Evolutionary conservation across 2,888 invertebrate genomes (phyloP).

Genomic region (Rapana venosa): DNA sequence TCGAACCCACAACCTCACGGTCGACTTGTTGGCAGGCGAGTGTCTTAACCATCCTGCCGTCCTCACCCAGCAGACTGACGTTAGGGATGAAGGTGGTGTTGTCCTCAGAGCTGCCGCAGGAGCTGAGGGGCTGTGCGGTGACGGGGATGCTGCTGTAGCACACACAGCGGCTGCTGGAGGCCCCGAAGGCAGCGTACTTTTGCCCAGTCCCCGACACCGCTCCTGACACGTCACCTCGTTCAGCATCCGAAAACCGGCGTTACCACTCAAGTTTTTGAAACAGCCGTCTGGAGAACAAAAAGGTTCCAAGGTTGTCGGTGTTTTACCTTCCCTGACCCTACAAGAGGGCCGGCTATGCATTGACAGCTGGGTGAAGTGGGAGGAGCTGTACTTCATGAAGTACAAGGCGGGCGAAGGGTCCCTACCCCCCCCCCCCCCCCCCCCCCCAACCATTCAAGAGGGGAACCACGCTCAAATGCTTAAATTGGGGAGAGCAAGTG

Average conservation of each 20-base stretch:
- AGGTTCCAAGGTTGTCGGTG: background rate
- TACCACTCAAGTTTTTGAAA: background rate
- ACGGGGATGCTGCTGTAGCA: background rate
- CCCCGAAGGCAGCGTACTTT: background rate
- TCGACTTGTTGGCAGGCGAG: too few relatives aligned
- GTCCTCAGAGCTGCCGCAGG: background rate
- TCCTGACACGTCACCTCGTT: conserved; percentile 3
- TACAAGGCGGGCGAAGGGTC: too few relatives aligned
- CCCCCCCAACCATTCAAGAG: too few relatives aligned
- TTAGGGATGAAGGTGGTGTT: background rate
- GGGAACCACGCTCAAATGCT: too few relatives aligned
- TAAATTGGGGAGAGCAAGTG: too few relatives aligned
- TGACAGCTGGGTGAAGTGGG: too few relatives aligned
- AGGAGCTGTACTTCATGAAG: too few relatives aligned
- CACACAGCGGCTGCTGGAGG: background rate
- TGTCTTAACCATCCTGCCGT: too few relatives aligned
- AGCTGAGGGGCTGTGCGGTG: background rate
- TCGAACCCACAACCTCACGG: too few relatives aligned
- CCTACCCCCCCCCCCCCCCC: too few relatives aligned
- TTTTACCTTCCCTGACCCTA: too few relatives aligned
- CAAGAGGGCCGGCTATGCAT: background rate
- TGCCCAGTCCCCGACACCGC: background rate
- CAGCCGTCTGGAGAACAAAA: conserved; percentile 9
- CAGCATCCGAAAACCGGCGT: background rate
- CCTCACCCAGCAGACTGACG: background rate